Conservation (phyloP, 1,140 invertebrate species). For the Pogonus chalceus region DNA sequence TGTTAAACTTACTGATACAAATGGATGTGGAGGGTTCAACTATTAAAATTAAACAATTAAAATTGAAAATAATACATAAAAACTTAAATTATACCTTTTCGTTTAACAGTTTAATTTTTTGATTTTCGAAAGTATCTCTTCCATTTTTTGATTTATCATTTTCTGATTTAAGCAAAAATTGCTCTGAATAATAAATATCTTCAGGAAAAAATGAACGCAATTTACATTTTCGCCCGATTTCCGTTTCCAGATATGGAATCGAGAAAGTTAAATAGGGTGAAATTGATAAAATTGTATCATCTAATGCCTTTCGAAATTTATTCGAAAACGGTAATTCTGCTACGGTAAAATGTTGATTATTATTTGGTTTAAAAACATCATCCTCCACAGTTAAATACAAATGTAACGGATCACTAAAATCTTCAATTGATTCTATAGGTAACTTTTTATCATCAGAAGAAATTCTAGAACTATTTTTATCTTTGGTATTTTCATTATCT, state of each 20-base stretch:
- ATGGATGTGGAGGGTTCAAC: constrained; percentile 50
- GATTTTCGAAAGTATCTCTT: constrained; percentile 30
- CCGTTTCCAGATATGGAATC: constrained; percentile 82
- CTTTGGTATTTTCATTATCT: constrained; percentile 14
- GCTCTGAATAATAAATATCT: constrained; percentile 67
- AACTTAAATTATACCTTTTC: neutral
- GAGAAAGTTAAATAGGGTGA: constrained; percentile 80
- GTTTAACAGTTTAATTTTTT: constrained; percentile 14
- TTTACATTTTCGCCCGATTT: constrained; percentile 64
- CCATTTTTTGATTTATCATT: constrained; percentile 22
- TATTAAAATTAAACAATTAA: constrained; percentile 15
- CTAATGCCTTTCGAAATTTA: constrained; percentile 63
- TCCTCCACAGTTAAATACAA: constrained; percentile 46
- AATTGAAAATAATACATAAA: constrained; percentile 1
- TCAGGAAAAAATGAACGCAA: constrained; percentile 68
- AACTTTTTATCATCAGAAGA: constrained; percentile 12
- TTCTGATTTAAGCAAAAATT: constrained; percentile 31
- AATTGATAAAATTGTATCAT: constrained; percentile 65
- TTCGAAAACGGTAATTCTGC: constrained; percentile 52
- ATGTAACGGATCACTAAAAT: constrained; percentile 65
- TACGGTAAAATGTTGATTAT: constrained; percentile 34
- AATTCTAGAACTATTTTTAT: constrained; percentile 16
- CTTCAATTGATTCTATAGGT: constrained; percentile 21
- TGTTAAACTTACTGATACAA: constrained; percentile 60
- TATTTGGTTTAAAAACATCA: constrained; percentile 15